These are phyloP conservation scores for Lophochroa leadbeateri DNA, from an alignment of 2,113 vertebrate genomes.

Conservation along the genomic window DNA sequence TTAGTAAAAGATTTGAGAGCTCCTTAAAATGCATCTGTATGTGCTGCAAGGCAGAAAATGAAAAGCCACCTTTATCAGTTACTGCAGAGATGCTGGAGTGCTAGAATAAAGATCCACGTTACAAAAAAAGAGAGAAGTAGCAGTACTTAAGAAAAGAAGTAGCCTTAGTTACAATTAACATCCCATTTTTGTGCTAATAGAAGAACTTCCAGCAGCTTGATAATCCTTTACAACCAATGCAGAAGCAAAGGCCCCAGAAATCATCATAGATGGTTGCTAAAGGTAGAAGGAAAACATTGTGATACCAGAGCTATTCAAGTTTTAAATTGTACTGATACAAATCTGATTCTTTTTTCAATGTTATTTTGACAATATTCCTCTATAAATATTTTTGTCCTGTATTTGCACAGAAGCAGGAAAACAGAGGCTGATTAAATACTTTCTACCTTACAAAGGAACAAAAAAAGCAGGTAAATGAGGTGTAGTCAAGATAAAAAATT, in stretches of 20 bases:
- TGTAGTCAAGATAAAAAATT: background rate
- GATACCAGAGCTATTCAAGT: background rate
- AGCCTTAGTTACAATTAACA: background rate
- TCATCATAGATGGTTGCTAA: background rate
- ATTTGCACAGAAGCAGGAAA: background rate
- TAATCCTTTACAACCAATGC: background rate
- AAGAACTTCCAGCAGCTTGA: background rate
- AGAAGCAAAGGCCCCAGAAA: background rate
- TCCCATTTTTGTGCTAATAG: background rate
- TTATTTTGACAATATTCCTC: background rate
- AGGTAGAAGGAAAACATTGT: background rate
- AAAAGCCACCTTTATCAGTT: background rate
- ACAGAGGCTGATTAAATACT: background rate
- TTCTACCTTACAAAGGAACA: background rate
- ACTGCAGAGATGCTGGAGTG: background rate
- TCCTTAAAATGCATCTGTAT: background rate
- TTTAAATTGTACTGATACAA: background rate
- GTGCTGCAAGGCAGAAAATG: background rate
- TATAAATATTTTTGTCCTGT: background rate
- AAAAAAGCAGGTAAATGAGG: background rate
- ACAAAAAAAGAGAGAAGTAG: background rate
- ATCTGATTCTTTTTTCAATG: background rate
- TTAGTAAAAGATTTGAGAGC: background rate
- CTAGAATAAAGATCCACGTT: background rate
- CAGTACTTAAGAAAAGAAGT: background rate